Percentiles rank a stretch among this genome's conserved stretches.
phyloP scores from a whole-genome alignment of 2,113 vertebrate genomes.

The Dunckerocampus dactyliophorus region DNA sequence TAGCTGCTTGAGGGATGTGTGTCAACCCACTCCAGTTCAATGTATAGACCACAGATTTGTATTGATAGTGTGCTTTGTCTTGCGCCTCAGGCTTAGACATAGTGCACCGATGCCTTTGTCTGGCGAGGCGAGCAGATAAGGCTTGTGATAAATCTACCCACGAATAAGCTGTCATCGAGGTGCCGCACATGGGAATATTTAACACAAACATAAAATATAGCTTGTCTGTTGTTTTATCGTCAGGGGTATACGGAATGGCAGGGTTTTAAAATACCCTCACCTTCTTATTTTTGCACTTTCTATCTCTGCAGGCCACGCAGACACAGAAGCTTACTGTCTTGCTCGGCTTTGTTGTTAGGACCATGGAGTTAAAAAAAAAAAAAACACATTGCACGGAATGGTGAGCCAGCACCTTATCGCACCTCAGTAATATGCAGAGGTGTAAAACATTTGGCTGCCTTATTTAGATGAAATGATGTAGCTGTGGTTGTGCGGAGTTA shows the following conservation, averaged over 20 bases:
- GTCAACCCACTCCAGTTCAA: conserved; percentile 60
- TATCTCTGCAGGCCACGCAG: conserved; percentile 38
- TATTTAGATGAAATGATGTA: conserved; percentile 74
- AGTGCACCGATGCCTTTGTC: conserved; percentile 51
- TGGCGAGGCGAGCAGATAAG: conserved; percentile 63
- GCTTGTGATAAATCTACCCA: conserved; percentile 71
- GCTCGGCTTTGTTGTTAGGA: conserved; percentile 39
- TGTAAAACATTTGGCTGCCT: conserved; percentile 74
- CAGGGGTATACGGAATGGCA: conserved; percentile 58
- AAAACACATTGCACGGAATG: conserved; percentile 38
- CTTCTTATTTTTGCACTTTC: conserved; percentile 50
- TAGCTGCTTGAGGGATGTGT: conserved; percentile 58
- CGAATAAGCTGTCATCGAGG: conserved; percentile 71
- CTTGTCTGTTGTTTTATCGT: conserved; percentile 69
- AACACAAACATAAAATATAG: conserved; percentile 72
- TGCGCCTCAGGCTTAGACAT: conserved; percentile 48
- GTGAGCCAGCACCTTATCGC: conserved; percentile 64
- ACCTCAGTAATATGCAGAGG: conserved; percentile 65
- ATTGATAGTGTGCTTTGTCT: conserved; percentile 70
- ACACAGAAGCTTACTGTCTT: conserved; percentile 30
- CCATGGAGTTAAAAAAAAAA: conserved; percentile 21
- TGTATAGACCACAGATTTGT: conserved; percentile 70
- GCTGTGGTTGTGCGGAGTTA: conserved; percentile 51
- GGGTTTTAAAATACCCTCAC: conserved; percentile 59
- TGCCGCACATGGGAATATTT: conserved; percentile 71